phyloP scores from a whole-genome alignment of 2,888 invertebrate genomes.

The Megamerina dolium region DNA sequence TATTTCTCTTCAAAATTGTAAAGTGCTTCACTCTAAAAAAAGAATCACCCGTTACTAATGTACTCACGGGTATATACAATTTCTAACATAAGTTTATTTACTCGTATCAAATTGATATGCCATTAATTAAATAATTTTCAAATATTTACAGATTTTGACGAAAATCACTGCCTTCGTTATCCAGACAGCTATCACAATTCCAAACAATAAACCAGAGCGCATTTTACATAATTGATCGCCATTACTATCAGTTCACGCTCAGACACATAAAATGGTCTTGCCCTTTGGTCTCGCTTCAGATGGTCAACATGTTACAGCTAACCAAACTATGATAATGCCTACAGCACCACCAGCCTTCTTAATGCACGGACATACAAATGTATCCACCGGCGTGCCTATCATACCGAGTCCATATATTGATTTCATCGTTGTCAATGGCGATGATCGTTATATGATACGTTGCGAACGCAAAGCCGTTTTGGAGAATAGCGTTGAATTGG shows the following conservation, averaged over 20 bases:
- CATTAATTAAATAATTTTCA: too few relatives aligned
- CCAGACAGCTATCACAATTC: too few relatives aligned
- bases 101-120: too few relatives aligned
- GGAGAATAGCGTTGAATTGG: constrained; percentile 46
- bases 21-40: too few relatives aligned
- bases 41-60: too few relatives aligned
- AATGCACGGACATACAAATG: constrained; percentile 35
- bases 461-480: constrained; percentile 45
- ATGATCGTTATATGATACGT: constrained; percentile 48
- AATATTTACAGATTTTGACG: background rate
- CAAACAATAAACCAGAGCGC: too few relatives aligned
- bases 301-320: constrained; percentile 38
- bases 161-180: constrained; percentile 25
- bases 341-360: constrained; percentile 44
- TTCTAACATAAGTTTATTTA: too few relatives aligned
- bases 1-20: too few relatives aligned
- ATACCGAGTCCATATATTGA: constrained; percentile 46
- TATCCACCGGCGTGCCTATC: constrained; percentile 39
- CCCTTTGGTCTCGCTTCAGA: constrained; percentile 46
- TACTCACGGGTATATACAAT: too few relatives aligned
- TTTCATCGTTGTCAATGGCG: constrained; percentile 47
- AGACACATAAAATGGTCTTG: too few relatives aligned
- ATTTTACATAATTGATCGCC: too few relatives aligned
- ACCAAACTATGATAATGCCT: constrained; percentile 25
- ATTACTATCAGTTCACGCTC: too few relatives aligned